Evolutionary conservation across 2,797 vertebrate species (phyloP), one percentile per base, ranked within the genome.

Genomic region (Darevskia mixta): DNA sequence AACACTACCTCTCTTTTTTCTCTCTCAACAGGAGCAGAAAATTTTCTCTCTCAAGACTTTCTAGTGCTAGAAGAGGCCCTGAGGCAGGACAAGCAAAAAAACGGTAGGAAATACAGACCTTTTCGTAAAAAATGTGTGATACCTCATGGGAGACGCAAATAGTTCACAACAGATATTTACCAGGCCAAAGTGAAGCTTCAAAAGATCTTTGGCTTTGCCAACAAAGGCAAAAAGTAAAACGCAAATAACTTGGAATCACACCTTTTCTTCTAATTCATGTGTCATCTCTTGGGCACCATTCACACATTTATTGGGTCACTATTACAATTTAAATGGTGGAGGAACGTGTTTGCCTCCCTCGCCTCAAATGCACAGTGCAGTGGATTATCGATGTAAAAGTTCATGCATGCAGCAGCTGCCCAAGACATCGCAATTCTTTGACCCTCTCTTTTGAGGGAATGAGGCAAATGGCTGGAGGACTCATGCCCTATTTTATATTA

Each of bases 151-250:
- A 38, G 69, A 76, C 66, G 8, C 86, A 79, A 5, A 86, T 92
- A 88, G 73, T 83, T 92, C 93, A 88, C 84, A 94, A 80, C 78
- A 90, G 91, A 83, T 90, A 87, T 92, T 89, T 93, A 86, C 87
- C 43, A 67, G 87, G 79, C 86, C 73, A 10, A 67, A 78, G 67
- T 86, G 88, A 86, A 7, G 41, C 1, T 32, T 29, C 90, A 81
- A 82, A 38, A 90, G 76, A 90, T 83, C 90, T 93, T 71, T 80
- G 73, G 92, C 64, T 93, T 84, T 95, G 86, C 2, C 2, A 87
- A 79, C 27, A 87, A 87, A 92, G 87, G 58, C 82, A 91, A 89
- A 92, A 91, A 90, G 55, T 82, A 66, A 49, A 89, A 38, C 5
- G 49, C 66, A 17, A 35, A 9, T 29, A 58, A 71, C 10, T 75